Evolutionary conservation across 2,888 invertebrate genomes (phyloP).

Genomic region (Taenaris catops): DNA sequence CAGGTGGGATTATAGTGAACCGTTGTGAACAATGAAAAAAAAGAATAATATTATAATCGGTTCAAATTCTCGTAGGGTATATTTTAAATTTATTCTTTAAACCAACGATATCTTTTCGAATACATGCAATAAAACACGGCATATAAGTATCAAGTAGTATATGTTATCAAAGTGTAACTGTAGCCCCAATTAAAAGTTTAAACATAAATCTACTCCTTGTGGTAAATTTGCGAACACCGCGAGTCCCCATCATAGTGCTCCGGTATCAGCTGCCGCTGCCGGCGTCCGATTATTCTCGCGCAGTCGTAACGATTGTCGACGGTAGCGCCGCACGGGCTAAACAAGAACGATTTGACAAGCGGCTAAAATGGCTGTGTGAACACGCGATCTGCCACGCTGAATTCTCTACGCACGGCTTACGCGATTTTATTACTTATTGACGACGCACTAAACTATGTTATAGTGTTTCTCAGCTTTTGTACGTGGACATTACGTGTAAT

Average conservation of each 20-base stretch:
- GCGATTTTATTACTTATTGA: constrained; percentile 58
- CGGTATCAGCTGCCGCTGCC: constrained; percentile 25
- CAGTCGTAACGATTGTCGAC: constrained; percentile 60
- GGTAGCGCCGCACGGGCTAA: constrained; percentile 56
- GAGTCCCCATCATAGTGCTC: constrained; percentile 25
- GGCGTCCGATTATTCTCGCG: constrained; percentile 50
- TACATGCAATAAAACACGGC: too few relatives aligned
- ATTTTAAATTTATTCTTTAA: too few relatives aligned
- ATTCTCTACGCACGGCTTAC: constrained; percentile 56
- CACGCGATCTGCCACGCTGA: constrained; percentile 69
- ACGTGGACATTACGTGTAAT: constrained; percentile 37
- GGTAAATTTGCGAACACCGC: constrained; percentile 43
- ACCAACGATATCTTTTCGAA: too few relatives aligned
- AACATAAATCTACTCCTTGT: constrained; percentile 63
- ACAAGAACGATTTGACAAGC: constrained; percentile 60
- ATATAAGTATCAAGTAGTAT: too few relatives aligned
- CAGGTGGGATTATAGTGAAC: too few relatives aligned
- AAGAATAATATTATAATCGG: too few relatives aligned
- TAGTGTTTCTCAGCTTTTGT: constrained; percentile 52
- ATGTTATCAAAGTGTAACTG: constrained; percentile 52
- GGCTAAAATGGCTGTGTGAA: constrained; percentile 75
- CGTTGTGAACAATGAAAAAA: too few relatives aligned
- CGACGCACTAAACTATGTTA: constrained; percentile 55
- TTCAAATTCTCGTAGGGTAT: too few relatives aligned
- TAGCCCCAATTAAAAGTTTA: constrained; percentile 68